phyloP scores from a whole-genome alignment of 2,113 vertebrate species.

The Phalacrocorax carbo region DNA sequence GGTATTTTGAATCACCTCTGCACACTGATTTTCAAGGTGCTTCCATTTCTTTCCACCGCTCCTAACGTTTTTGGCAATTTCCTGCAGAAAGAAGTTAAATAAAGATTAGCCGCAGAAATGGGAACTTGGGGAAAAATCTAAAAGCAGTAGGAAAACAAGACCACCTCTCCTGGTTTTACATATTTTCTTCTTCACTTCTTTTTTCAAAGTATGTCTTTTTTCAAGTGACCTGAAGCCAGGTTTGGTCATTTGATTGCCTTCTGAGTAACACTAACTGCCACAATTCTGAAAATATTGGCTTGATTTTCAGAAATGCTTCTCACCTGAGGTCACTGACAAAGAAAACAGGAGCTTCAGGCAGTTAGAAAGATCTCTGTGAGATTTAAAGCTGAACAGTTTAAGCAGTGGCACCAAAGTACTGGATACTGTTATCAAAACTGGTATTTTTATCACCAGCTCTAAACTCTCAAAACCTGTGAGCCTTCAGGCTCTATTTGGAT shows the following conservation, averaged over 20 bases:
- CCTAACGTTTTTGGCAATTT: slow-evolving; percentile 77
- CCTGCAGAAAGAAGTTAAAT: slow-evolving; percentile 30
- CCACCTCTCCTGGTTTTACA: not conserved
- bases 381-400: not conserved
- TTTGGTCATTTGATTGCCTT: not conserved
- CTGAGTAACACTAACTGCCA: not conserved
- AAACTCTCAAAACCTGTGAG: not conserved
- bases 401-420: not conserved
- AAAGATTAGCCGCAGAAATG: not conserved
- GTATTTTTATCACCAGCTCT: not conserved
- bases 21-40: slow-evolving; percentile 76
- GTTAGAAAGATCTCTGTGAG: not conserved
- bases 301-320: not conserved
- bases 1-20: slow-evolving; percentile 77
- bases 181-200: not conserved
- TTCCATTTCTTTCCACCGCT: slow-evolving; percentile 76
- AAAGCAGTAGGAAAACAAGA: not conserved
- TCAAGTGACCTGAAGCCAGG: not conserved
- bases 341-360: not conserved
- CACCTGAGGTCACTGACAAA: not conserved
- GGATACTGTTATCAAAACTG: not conserved
- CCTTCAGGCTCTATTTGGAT: not conserved
- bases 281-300: not conserved
- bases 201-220: not conserved
- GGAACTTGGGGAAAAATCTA: not conserved